Evolutionary conservation across 2,113 vertebrate species (phyloP), one percentile per base, ranked within the genome.

Genomic region (Atlantisia rogersi): DNA sequence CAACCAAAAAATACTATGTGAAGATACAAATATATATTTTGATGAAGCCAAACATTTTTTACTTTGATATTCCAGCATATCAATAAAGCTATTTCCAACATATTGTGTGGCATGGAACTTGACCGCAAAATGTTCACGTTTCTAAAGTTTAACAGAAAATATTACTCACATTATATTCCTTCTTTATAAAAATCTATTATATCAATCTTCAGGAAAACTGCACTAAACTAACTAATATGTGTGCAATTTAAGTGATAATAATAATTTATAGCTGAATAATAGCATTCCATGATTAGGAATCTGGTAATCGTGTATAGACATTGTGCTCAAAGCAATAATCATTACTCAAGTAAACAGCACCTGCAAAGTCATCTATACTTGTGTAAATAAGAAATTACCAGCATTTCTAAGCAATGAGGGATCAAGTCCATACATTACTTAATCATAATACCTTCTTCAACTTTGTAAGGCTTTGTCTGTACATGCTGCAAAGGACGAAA

Each of bases 381-480:
- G 16, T 48, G 46, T 88, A 87, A 82, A 91, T 89, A 92, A 91
- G 60, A 86, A 91, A 92, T 80, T 79, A 46, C 40, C 14, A 53
- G 55, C 18, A 44, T 85, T 95, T 94, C 60, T 52, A 56, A n/a
- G 37, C 53, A 91, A 69, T 75, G 40, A 81, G 69, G 59, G 74
- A 39, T 90, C 40, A 82, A 60, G 63, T 70, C 22, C 15, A 32
- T 67, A 29, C 22, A 46, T 87, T 67, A 78, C 32, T 94, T 90
- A 63, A 77, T 69, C 68, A 52, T 84, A 86, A 71, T 18, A n/a
- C 32, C n/a, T 88, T 92, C 40, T 84, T 68, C 52, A 6, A 32
- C 52, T 73, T 13, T 35, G 82, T 73, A 86, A 86, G 19, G 31
- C 12, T 58, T 79, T 69, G 82, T 39, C 56, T 40, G 50, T 6